These are phyloP conservation scores for Cantharis rustica DNA, from an alignment of 2,888 invertebrate species.

Conservation along the genomic window DNA sequence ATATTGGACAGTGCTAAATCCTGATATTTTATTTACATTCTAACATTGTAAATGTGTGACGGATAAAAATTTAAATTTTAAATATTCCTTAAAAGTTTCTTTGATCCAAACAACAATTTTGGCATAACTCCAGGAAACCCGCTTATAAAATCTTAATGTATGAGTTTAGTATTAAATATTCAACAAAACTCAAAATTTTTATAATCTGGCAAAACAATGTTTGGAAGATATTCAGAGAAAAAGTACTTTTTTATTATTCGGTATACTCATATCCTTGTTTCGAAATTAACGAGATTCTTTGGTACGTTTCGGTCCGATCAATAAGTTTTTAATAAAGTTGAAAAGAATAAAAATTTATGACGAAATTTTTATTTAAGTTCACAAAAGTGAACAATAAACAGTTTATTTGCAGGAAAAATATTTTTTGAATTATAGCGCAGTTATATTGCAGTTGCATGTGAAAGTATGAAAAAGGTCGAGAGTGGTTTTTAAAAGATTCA, in stretches of 20 bases:
- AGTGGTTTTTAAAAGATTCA: neutral
- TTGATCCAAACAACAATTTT: neutral
- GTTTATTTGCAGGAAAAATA: neutral
- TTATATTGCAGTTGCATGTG: neutral
- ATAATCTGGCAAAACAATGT: neutral
- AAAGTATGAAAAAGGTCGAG: neutral
- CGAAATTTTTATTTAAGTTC: neutral
- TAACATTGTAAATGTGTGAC: neutral
- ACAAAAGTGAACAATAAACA: neutral
- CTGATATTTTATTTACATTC: neutral
- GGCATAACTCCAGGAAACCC: neutral
- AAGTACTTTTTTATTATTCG: neutral
- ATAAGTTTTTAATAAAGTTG: neutral
- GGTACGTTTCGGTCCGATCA: neutral
- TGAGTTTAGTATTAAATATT: neutral
- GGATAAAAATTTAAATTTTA: neutral
- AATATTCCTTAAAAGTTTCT: neutral
- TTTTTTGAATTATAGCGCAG: neutral
- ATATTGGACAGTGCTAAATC: neutral
- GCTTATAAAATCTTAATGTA: neutral
- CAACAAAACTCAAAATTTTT: neutral
- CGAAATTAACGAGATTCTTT: neutral
- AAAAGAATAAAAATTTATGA: neutral
- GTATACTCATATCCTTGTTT: too few relatives aligned
- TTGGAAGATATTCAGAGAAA: neutral